Evolutionary conservation across 2,888 invertebrate species (phyloP).

Genomic region (Atherix ibis): DNA sequence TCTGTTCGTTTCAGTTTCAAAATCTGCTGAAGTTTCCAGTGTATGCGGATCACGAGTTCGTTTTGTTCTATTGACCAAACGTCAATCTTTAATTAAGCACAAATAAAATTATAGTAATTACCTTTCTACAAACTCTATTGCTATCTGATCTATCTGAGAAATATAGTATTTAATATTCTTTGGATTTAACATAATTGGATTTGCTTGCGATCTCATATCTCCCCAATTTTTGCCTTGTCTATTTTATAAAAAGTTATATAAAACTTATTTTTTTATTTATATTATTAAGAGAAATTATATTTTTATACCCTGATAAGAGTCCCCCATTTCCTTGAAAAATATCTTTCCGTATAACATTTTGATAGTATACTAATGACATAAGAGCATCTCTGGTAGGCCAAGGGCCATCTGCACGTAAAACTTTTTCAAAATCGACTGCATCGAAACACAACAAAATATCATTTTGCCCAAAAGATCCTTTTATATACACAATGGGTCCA

Average conservation of each 20-base stretch:
- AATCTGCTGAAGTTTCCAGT: conserved; percentile 23
- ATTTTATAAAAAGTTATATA: conserved; percentile 5
- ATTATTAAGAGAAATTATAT: neutral
- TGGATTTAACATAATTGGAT: conserved; percentile 43
- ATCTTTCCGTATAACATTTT: conserved; percentile 26
- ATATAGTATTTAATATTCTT: conserved; percentile 35
- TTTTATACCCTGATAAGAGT: conserved; percentile 20
- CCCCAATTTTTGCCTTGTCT: conserved; percentile 52
- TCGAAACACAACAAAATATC: conserved; percentile 35
- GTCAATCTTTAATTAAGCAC: neutral
- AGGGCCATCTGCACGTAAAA: conserved; percentile 33
- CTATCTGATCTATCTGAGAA: conserved; percentile 32
- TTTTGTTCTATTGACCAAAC: conserved; percentile 20
- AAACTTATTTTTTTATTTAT: neutral
- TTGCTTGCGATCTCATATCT: conserved; percentile 45
- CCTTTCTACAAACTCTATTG: conserved; percentile 15
- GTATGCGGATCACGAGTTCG: conserved; percentile 15
- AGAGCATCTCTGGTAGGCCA: conserved; percentile 34
- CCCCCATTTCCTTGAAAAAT: conserved; percentile 26
- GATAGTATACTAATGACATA: conserved; percentile 31
- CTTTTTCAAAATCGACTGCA: conserved; percentile 34
- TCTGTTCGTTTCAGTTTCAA: conserved; percentile 36
- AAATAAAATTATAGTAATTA: neutral
- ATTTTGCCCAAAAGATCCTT: conserved; percentile 24
- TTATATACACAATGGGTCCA: conserved; percentile 32